Base-by-base conservation (phyloP, 53 echinoderm and acorn worm species). In the Crossaster papposus region DNA sequence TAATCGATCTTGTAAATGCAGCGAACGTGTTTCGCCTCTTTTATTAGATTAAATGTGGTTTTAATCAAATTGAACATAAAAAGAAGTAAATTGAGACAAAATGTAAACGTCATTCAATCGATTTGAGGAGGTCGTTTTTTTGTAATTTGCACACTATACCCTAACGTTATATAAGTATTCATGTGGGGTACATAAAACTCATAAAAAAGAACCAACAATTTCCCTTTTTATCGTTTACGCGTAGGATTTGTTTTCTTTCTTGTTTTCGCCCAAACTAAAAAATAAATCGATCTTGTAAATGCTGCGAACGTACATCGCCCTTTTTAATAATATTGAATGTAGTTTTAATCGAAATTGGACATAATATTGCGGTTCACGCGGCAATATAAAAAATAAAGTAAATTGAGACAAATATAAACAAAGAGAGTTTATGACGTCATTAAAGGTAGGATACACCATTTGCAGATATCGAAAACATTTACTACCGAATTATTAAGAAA, bases 301-400 rank as follows among this genome's bases (percentile, higher is more conserved):
- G 32, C 22, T 30, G 0, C 32, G 20, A 52, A 9, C 15, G 36
- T 20, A 8, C 22, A 74, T 29, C 10, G 35, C 79, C 18, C n/a
- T 6, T 38, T 65, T n/a, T 65, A 65, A 65, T 68, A 35, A 26
- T n/a, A 36, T 12, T n/a, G 14, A 29, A 65, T 64, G 24, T 35
- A 37, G 36, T 65, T 68, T 68, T 65, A 65, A 65, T 82, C 68
- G n/a, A 82, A 36, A 37, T 32, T 82, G 50, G 13, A 30, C 81
- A 62, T 4, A 20, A 10, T 0, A 26, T 23, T 1, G 62, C 62
- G 4, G 62, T 62, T 23, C 17, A 20, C 62, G 23, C 62, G 3
- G 62, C 13, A 30, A n/a, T 2, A 31, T 9, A 29, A 71, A 23
- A 4, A 2, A 71, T n/a, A 2, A 23, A 31, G 30, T 28, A 6